Evolutionary conservation across 2,888 invertebrate species (phyloP), one percentile per base, ranked within the genome.

Genomic region (Diplazon laetatorius): DNA sequence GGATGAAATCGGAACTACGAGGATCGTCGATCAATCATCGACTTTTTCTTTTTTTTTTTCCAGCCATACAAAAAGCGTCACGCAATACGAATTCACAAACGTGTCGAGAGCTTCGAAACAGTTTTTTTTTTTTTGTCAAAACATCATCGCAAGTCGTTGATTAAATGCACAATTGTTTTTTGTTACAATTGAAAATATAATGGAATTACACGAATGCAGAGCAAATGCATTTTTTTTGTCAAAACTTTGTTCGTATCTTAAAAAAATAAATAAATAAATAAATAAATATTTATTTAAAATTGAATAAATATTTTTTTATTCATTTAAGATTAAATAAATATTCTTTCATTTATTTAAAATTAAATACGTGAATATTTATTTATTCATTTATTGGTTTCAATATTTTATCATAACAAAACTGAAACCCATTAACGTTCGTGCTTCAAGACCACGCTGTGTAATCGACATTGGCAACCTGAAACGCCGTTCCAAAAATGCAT

Each of bases 1-100:
- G 55, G 50, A 59, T 59, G 22, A 69, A 25, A 52, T 37, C 12
- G 22, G 14, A 68, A 48, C 16, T 66, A n/a, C 52, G 55, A 57
- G 30, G 37, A 9, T 39, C 5, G 37, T 35, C 14, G 22, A 46
- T n/a, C 12, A 59, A 59, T 50, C 42, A 25, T 66, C 42, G 2
- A 4, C 16, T 12, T 12, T 16, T 57, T 52, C 12, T n/a, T 2
- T n/a, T n/a, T 30, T 52, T 57, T 16, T 57, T 52, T 52, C 52
- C n/a, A 25, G 6, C 8, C 20, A 50, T 50, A 48, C 35, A 63
- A 63, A 63, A 63, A 63, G 48, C 63, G 35, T 35, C 37, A 46
- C 35, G 48, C 42, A 63, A 18, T 35, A n/a, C 63, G 37, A 20
- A 35, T 63, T 1, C 46, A 30, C 18, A 18, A 52, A 52, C 22